A percentile compares a stretch with the other conserved stretches of the same genome.
Conservation (phyloP, 37 sponge, comb jelly and placozoan genomes). For the Dysidea cf. avara region DNA sequence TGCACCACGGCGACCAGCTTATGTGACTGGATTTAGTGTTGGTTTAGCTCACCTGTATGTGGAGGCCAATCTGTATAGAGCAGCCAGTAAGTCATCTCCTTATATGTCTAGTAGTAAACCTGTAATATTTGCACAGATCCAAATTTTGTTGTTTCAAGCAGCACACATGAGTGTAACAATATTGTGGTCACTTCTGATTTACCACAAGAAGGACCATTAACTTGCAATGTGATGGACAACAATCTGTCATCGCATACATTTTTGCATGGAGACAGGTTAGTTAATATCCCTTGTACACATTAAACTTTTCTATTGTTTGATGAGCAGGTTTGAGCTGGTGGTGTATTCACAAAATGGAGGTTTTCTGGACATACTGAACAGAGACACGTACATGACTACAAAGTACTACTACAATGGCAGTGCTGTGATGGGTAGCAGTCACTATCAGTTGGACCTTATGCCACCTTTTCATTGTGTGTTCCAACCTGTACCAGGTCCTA, state of each 20-base stretch:
- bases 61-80: constrained; percentile 29
- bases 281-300: not conserved
- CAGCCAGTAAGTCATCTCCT: constrained; percentile 18
- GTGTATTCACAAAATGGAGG: constrained; percentile 53
- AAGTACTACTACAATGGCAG: constrained; percentile 62
- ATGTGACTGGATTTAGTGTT: constrained; percentile 38
- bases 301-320: not conserved
- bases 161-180: constrained; percentile 19
- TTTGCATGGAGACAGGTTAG: constrained; percentile 63
- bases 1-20: constrained; percentile 47
- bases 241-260: constrained; percentile 48
- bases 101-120: not conserved
- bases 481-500: too few species aligned
- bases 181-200: constrained; percentile 21
- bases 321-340: constrained; percentile 20
- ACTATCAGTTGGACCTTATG: constrained; percentile 49
- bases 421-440: constrained; percentile 7
- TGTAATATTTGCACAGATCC: constrained; percentile 42
- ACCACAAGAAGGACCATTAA: constrained; percentile 14
- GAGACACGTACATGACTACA: constrained; percentile 29
- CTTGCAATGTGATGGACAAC: constrained; percentile 7
- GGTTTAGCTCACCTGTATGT: constrained; percentile 41
- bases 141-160: constrained; percentile 10
- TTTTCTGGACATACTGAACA: constrained; percentile 56
- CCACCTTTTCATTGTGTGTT: constrained; percentile 59